Evolutionary conservation across 64 coral and sea anemone species (phyloP), one percentile per base, ranked within the genome.

Genomic region (Dendronephthya gigantea): DNA sequence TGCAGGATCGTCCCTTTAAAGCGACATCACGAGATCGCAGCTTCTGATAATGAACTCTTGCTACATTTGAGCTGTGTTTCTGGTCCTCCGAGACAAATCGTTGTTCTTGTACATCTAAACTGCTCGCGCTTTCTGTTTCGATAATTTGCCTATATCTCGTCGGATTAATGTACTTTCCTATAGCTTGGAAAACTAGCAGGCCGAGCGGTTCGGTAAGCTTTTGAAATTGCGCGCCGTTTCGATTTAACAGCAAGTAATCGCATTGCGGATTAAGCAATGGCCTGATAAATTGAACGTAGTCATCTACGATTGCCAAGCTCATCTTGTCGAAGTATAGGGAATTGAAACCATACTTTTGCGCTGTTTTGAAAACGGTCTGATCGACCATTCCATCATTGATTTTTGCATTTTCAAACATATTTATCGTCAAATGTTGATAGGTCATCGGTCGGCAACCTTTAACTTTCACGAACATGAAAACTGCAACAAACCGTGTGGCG

Each of bases 101-200:
- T 36, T 90, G 92, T 74, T 93, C 88, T 55, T 58, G 4, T 6
- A 12, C 38, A 19, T 30, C 69, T 35, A 90, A 82, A 19, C 10
- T 23, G 15, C 38, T 35, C 0, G 27, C 45, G 56, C 86, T 85
- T 30, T 83, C 49, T 19, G 91, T 92, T 47, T 89, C 91, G 45
- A 93, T 49, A n/a, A 90, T 93, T 56, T 90, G 88, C 33, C 85
- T 88, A 65, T 90, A 87, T 23, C 85, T 51, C 6, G 85, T 93
- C 45, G 88, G 85, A 85, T 92, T 51, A 36, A 87, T 40, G 50
- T 89, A 86, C 50, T 89, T 86, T 17, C 91, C 79, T 11, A 88
- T 87, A 3, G 87, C 87, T 13, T 92, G 45, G 47, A 83, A 92
- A 12, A 89, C 91, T 25, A 89, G 15, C 39, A 79, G 81, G 35